Base-by-base conservation (phyloP, 2,888 invertebrate species). In the Pyrgus malvae region DNA sequence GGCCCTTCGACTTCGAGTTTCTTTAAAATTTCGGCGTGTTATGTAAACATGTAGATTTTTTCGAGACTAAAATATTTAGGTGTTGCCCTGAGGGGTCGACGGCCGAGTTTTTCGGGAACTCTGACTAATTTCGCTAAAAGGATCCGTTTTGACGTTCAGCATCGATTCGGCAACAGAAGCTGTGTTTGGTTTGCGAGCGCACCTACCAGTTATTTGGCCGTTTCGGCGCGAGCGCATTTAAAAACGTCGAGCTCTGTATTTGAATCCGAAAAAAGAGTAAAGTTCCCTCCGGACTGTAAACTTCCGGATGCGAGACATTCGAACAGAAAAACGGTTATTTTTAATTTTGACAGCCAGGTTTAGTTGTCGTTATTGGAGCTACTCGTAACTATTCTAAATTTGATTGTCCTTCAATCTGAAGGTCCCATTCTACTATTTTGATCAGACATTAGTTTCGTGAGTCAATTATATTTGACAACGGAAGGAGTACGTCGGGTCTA, bases 21-120 rank as follows among this genome's bases (percentile, higher is more conserved):
- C 84, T 87, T 85, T 83, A 85, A 86, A 85, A 84, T 78, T 74
- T 83, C 74, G 66, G 66, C 71, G 78, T 86, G 86, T 89, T 90
- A 89, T 89, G 90, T 89, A 90, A 89, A 89, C 88, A 89, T 69
- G 66, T 66, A 74, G 74, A 78, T 65, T 70, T 84, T 82, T 85
- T 83, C 70, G 75, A 70, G 74, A 74, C 76, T 79, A 79, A 87
- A 85, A 85, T 87, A 87, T 84, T 89, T 87, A 87, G 88, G 83
- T 83, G 76, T 76, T 78, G 80, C 78, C 75, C 70, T 64, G 72
- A 71, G 78, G 80, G 89, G 82, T 90, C 87, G 78, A 70, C 69
- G 84, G 71, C 84, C 87, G 77, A 68, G 69, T 76, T 85, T 87
- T 89, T 88, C 85, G 86, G 88, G 89, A 89, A 83, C 74, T 79